phyloP scores from a whole-genome alignment of 2,888 invertebrate species.

The Rhamnusium bicolor region DNA sequence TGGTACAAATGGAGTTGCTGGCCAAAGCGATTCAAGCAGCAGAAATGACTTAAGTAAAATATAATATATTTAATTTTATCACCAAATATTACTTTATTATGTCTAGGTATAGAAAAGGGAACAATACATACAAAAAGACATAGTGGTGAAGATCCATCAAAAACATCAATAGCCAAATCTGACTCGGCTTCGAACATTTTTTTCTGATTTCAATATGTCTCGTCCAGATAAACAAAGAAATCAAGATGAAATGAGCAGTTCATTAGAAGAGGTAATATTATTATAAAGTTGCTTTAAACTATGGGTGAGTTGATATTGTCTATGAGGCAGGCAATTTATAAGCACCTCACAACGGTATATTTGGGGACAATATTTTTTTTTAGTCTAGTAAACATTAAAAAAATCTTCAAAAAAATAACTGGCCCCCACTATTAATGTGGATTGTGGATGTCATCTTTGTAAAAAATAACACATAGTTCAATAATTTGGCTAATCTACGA shows the following conservation, averaged over 20 bases:
- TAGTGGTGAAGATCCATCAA: slow-evolving; percentile 90
- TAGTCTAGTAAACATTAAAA: too few species aligned
- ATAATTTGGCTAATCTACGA: too few species aligned
- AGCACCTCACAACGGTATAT: too few species aligned
- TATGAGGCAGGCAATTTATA: too few species aligned
- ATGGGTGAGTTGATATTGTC: too few species aligned
- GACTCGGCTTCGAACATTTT: slow-evolving; percentile 77
- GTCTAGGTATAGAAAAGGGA: slow-evolving; percentile 86
- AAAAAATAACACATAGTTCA: too few species aligned
- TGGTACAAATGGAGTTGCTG: slow-evolving; percentile 73
- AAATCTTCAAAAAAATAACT: too few species aligned
- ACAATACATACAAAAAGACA: slow-evolving; percentile 97
- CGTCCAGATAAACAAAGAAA: slow-evolving; percentile 57
- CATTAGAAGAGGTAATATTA: slow-evolving; percentile 58
- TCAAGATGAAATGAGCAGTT: slow-evolving; percentile 55
- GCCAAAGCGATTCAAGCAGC: slow-evolving; percentile 72
- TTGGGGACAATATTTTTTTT: too few species aligned
- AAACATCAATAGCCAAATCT: slow-evolving; percentile 80
- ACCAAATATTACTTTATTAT: neutral
- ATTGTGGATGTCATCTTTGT: too few species aligned
- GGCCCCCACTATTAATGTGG: too few species aligned
- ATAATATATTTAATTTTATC: neutral
- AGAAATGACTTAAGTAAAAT: slow-evolving; percentile 67
- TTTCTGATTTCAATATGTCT: slow-evolving; percentile 75
- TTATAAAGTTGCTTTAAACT: too few species aligned